phyloP scores from a whole-genome alignment of 2,797 vertebrate species.

The Propithecus perrieri region DNA sequence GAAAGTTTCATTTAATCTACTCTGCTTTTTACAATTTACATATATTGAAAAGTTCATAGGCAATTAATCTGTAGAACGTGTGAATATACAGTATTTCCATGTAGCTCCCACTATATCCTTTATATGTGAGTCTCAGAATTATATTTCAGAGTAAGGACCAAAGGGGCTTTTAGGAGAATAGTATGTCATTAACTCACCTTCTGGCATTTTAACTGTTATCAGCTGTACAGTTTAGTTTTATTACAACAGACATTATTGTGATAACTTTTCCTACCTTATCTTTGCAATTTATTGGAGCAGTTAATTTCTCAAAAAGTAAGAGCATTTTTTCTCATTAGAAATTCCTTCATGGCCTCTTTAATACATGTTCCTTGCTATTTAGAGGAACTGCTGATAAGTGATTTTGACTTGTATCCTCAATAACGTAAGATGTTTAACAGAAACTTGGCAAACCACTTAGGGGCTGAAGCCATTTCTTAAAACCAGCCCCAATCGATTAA shows the following conservation, averaged over 20 bases:
- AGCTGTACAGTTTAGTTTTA: slow-evolving; percentile 76
- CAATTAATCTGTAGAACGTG: slow-evolving; percentile 34
- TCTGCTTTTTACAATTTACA: slow-evolving; percentile 46
- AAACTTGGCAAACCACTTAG: slow-evolving; percentile 74
- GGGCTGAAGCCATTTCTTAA: slow-evolving; percentile 66
- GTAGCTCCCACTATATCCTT: slow-evolving; percentile 41
- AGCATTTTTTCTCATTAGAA: slow-evolving; percentile 83
- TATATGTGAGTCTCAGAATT: slow-evolving; percentile 60
- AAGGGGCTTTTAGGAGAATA: slow-evolving; percentile 64
- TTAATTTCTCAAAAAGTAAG: slow-evolving; percentile 85
- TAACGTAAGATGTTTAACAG: slow-evolving; percentile 78
- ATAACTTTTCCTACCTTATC: slow-evolving; percentile 88
- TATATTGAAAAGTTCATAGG: slow-evolving; percentile 45
- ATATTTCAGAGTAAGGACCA: slow-evolving; percentile 64
- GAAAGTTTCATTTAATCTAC: slow-evolving; percentile 63
- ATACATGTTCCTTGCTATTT: slow-evolving; percentile 77
- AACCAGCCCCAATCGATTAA: slow-evolving; percentile 63
- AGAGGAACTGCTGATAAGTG: slow-evolving; percentile 78
- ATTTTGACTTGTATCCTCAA: slow-evolving; percentile 78
- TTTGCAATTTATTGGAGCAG: slow-evolving; percentile 87
- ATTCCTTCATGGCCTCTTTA: slow-evolving; percentile 81
- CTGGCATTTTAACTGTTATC: slow-evolving; percentile 80
- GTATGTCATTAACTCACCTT: slow-evolving; percentile 77
- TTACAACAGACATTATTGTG: slow-evolving; percentile 85
- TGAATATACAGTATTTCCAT: not conserved